Evolutionary conservation across 2,797 vertebrate species (phyloP), one percentile per base, ranked within the genome.

Genomic region (Sardinella longiceps): DNA sequence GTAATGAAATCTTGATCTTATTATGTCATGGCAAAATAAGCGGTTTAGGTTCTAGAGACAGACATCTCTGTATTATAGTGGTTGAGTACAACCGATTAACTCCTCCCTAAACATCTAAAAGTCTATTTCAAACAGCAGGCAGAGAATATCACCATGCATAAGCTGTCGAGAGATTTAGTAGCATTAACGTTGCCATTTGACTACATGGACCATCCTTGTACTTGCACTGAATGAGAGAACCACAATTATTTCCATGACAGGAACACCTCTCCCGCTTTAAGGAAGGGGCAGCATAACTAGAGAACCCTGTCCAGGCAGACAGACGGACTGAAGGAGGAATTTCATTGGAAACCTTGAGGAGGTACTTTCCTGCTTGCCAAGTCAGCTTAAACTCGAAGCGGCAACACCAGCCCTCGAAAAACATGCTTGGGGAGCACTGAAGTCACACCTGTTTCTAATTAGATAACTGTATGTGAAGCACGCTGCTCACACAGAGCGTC

Each of bases 381-480:
- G 70, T 77, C 70, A 77, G 70, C 70, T 37, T 20, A 77, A 77
- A 77, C 28, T 9, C 15, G 18, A 77, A 77, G 85, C 37, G 66
- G 30, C 30, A 37, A 30, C 89, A 93, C 90, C 89, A 91, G 88
- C 37, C 90, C 91, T 90, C 89, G 25, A 56, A 88, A 90, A 90
- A 91, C 84, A 82, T 81, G 87, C 86, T 90, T 86, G 91, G 87
- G 87, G 81, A 90, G 84, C 88, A 77, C 37, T 90, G 86, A 91
- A 89, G 89, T 88, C 87, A 91, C 92, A 94, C 92, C 91, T 95
- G 92, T 89, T 91, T 92, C 86, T 85, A 91, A 94, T 95, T 94
- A 93, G 85, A 81, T 85, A 87, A 91, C 82, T 77, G 37, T 43
- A 39, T 23, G 70, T 23, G 33, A 39, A 20, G 33, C 70, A 43